Evolutionary conservation across 2,797 vertebrate species (phyloP), one percentile per base, ranked within the genome.

Genomic region (Otolemur crassicaudatus): DNA sequence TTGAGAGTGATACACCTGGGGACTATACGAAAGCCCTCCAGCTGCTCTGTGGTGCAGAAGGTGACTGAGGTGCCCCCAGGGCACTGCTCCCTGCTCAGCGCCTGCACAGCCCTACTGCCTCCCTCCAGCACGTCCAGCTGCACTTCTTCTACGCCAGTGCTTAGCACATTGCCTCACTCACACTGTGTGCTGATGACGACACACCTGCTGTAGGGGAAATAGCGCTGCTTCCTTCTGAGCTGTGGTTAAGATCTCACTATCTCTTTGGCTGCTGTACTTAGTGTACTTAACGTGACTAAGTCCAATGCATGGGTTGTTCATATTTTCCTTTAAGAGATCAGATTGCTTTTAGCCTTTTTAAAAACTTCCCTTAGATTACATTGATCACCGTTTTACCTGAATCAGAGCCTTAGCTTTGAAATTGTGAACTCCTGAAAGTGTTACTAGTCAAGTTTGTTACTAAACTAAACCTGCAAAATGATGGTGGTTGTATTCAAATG

Each of bases 1-100:
- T 99, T 98, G 99, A 99, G 99, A 99, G 99, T 60, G 99, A 99
- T 97, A 99, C 99, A 0, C 98, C 98, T 0, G 99, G 99, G 70
- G 99, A 99, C 98, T 99, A 99, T 97, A 99, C 99, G 98, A 99
- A 99, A 97, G 99, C 99, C 0, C 98, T 99, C 53, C 98, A 99
- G 89, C 99, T 99, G 96, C 99, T 99, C 97, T 99, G 99, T 3
- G 99, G 99, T 0, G 99, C 99, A 4, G 99, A 99, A 58, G 99
- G 99, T 1, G 98, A 98, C 27, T 99, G 97, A 99, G 0, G 11
- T 13, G 84, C 14, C 43, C 1, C 1, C 46, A 0, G 19, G 14
- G 2, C 63, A 95, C 70, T 87, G 72, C 4, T 72, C 37, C 77
- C 87, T 0, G 2, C 20, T 2, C 69, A 49, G 1, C 37, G 94